These are phyloP conservation scores for Iguana delicatissima DNA, from an alignment of 2,797 vertebrate species.

Conservation along the genomic window DNA sequence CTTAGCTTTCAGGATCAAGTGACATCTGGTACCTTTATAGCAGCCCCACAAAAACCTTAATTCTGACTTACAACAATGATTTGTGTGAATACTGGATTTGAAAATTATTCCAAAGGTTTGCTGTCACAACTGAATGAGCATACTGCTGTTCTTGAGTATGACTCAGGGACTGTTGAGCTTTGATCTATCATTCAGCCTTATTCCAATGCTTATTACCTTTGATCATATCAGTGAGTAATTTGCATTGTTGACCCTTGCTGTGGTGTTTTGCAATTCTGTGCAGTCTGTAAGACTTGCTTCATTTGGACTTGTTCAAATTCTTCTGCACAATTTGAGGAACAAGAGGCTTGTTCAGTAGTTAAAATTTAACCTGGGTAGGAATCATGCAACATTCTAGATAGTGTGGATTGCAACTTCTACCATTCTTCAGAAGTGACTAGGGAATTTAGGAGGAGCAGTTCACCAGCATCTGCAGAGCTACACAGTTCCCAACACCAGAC, in stretches of 20 bases:
- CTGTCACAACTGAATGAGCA: neutral
- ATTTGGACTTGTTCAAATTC: neutral
- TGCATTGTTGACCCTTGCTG: neutral
- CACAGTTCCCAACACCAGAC: no score
- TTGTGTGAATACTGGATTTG: neutral
- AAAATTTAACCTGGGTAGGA: neutral
- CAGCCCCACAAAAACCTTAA: neutral
- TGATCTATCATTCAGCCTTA: neutral
- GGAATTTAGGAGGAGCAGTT: no score
- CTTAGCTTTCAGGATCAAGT: no score
- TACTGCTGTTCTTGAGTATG: neutral
- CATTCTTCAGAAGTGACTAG: no score
- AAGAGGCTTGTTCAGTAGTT: neutral
- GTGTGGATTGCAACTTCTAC: no score
- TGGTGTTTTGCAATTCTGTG: neutral
- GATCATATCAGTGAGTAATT: neutral
- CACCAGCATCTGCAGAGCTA: no score
- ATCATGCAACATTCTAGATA: no score
- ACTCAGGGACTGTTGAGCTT: neutral
- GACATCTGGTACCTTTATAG: neutral
- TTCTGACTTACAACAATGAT: neutral
- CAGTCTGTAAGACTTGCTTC: neutral
- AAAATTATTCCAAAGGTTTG: neutral
- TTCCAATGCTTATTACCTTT: no score
- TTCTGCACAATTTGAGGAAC: neutral